phyloP scores from a whole-genome alignment of 2,888 invertebrate species.

The Ormyrus thymus region DNA sequence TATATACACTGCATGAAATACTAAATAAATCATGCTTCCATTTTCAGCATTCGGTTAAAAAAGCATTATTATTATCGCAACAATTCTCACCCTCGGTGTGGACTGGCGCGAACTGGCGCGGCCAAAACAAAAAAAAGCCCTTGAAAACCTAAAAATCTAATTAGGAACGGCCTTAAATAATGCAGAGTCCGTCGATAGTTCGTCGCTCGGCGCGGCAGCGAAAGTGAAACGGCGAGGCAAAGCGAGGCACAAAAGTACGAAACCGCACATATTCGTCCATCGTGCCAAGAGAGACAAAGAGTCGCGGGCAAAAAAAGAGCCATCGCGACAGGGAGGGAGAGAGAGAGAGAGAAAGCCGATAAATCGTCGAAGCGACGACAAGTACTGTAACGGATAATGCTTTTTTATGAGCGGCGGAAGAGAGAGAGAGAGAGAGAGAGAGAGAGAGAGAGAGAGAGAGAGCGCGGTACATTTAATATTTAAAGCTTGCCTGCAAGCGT shows the following conservation, averaged over 20 bases:
- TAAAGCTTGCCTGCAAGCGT: slow-evolving; percentile 70
- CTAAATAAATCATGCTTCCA: too few species aligned
- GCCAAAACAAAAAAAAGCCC: background rate
- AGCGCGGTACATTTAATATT: slow-evolving; percentile 72
- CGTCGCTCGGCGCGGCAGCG: background rate
- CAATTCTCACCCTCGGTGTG: too few species aligned
- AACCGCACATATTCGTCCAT: slow-evolving; percentile 46
- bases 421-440: slow-evolving; percentile 16
- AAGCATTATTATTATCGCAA: too few species aligned
- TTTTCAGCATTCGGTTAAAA: too few species aligned
- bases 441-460: slow-evolving; percentile 22
- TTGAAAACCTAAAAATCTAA: too few species aligned
- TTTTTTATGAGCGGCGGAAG: background rate
- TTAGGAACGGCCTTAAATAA: too few species aligned
- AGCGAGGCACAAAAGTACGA: slow-evolving; percentile 55
- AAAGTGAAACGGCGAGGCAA: slow-evolving; percentile 26
- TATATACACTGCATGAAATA: too few species aligned
- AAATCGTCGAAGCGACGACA: background rate
- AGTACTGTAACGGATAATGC: background rate
- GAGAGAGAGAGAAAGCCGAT: slow-evolving; percentile 15
- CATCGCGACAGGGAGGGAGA: background rate
- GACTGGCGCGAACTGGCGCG: too few species aligned
- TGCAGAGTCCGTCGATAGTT: too few species aligned
- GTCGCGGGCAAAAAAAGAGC: slow-evolving; percentile 6
- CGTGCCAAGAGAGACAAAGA: slow-evolving; percentile 44